Percentiles rank a stretch among this genome's conserved stretches.
phyloP scores from a whole-genome alignment of 2,888 invertebrate species.

The Sepioteuthis lessoniana region DNA sequence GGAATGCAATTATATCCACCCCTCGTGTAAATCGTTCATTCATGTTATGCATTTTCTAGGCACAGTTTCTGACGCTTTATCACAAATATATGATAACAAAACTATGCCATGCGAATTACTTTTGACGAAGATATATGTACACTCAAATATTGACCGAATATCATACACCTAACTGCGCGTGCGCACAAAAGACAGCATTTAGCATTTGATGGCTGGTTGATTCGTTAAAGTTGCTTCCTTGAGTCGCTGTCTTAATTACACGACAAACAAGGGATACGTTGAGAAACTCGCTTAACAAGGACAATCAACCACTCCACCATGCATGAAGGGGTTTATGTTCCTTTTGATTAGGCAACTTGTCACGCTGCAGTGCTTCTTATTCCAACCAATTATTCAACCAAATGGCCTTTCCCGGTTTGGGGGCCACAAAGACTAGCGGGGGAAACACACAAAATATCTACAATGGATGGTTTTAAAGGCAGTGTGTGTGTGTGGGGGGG shows the following conservation, averaged over 20 bases:
- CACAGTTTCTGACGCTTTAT: too few relatives aligned
- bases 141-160: neutral
- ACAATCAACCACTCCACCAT: constrained; percentile 33
- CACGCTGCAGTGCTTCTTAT: neutral
- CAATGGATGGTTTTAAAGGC: neutral
- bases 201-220: neutral
- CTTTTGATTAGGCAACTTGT: neutral
- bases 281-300: constrained; percentile 20
- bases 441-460: neutral
- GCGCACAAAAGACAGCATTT: neutral
- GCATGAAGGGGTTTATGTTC: constrained; percentile 33
- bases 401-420: neutral
- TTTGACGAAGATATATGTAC: neutral
- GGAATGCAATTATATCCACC: too few relatives aligned
- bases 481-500: neutral
- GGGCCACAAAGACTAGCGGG: neutral
- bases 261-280: neutral
- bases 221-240: neutral
- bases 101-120: neutral
- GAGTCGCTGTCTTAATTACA: neutral
- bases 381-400: neutral
- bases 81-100: too few relatives aligned
- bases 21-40: too few relatives aligned
- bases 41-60: too few relatives aligned
- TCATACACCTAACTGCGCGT: neutral